A percentile compares a stretch with the other conserved stretches of the same genome.
Conservation (phyloP, 2,797 vertebrate species). For the Xyrichtys novacula region DNA sequence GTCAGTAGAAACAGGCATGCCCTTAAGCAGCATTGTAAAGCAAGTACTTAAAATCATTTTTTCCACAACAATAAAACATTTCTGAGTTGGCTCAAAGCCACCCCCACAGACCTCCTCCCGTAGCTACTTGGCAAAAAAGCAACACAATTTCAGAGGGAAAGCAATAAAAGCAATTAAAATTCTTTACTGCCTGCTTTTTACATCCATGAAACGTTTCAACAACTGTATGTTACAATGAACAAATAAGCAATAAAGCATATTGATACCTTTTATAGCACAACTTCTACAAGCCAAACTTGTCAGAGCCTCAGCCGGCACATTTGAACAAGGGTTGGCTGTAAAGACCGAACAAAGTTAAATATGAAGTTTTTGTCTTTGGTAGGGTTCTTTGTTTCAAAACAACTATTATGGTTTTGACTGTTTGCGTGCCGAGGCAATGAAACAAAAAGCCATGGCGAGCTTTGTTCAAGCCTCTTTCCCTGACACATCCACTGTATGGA, state of each 20-base stretch:
- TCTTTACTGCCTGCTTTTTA: slow-evolving; percentile 61
- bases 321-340: slow-evolving; percentile 12
- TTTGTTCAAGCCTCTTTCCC: not conserved
- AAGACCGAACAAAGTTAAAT: slow-evolving; percentile 21
- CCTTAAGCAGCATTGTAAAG: slow-evolving; percentile 76
- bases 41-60: slow-evolving; percentile 74
- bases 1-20: slow-evolving; percentile 70
- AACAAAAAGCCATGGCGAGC: slow-evolving; percentile 3
- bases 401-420: slow-evolving; percentile 19
- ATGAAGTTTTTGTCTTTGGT: slow-evolving; percentile 11
- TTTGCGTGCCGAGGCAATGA: not conserved
- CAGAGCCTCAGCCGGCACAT: slow-evolving; percentile 23
- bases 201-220: slow-evolving; percentile 60
- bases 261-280: slow-evolving; percentile 50
- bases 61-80: slow-evolving; percentile 78
- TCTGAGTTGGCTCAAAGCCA: slow-evolving; percentile 64
- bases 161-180: slow-evolving; percentile 64
- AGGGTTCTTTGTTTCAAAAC: slow-evolving; percentile 23
- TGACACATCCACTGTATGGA: slow-evolving; percentile 11
- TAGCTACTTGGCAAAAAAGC: slow-evolving; percentile 58
- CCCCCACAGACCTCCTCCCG: slow-evolving; percentile 56
- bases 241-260: slow-evolving; percentile 65
- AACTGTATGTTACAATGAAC: slow-evolving; percentile 50
- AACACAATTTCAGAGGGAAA: slow-evolving; percentile 66
- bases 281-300: slow-evolving; percentile 39